Conservation (phyloP, 2,888 invertebrate genomes). For the Eilema depressum region DNA sequence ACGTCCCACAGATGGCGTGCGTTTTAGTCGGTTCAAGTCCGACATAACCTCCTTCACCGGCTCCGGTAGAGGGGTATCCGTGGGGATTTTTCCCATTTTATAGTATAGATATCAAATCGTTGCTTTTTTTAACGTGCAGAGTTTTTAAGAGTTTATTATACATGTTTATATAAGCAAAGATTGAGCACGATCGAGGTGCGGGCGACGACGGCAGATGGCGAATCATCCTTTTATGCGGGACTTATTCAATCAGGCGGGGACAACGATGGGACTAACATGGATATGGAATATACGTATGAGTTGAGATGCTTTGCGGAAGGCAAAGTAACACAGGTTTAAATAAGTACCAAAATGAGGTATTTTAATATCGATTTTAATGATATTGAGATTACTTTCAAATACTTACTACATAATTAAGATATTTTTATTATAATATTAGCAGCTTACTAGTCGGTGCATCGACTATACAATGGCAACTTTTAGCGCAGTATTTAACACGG, state of each 20-base stretch:
- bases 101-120: too few relatives aligned
- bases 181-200: slow-evolving; percentile 48
- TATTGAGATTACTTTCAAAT: background rate
- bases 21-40: too few relatives aligned
- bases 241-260: slow-evolving; percentile 77
- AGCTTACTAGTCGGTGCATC: too few relatives aligned
- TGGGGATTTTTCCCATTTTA: too few relatives aligned
- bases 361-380: background rate
- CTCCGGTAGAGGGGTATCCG: too few relatives aligned
- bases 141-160: background rate
- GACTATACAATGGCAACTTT: too few relatives aligned
- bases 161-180: slow-evolving; percentile 18
- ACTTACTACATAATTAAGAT: too few relatives aligned
- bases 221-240: slow-evolving; percentile 81
- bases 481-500: too few relatives aligned
- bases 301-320: too few relatives aligned
- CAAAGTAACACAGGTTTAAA: background rate
- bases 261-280: slow-evolving; percentile 55
- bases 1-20: too few relatives aligned
- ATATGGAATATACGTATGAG: slow-evolving; percentile 44
- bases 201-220: slow-evolving; percentile 76
- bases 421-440: too few relatives aligned
- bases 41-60: too few relatives aligned
- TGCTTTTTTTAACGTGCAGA: background rate
- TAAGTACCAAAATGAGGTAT: background rate